Percentiles rank a stretch among this genome's conserved stretches.
Conservation (phyloP, 2,888 invertebrate species). For the Zelleria hepariella region DNA sequence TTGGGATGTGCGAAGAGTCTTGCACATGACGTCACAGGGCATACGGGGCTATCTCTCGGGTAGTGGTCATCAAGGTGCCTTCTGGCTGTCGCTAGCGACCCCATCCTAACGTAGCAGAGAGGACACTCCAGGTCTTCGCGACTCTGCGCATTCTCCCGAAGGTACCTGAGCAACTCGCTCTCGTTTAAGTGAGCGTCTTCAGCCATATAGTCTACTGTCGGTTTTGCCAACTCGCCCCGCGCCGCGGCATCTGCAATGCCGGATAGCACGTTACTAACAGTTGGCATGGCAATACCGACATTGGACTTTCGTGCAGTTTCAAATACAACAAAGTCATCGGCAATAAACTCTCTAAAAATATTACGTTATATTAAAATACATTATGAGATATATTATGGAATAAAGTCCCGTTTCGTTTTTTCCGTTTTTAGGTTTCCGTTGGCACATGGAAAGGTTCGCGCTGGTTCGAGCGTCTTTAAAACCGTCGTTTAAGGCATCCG, state of each 20-base stretch:
- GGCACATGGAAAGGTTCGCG: conserved; percentile 21
- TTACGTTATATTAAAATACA: conserved; percentile 23
- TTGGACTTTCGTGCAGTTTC: conserved; percentile 20
- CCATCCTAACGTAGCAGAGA: conserved; percentile 78
- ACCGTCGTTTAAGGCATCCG: conserved; percentile 1
- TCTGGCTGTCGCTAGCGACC: conserved; percentile 77
- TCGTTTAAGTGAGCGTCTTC: conserved; percentile 39
- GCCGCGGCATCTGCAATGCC: conserved; percentile 75
- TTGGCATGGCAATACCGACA: conserved; percentile 49
- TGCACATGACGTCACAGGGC: conserved; percentile 83
- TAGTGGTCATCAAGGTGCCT: conserved; percentile 86
- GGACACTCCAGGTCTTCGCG: conserved; percentile 73
- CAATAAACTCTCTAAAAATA: conserved; percentile 54
- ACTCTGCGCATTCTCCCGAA: conserved; percentile 20
- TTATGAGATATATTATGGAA: conserved; percentile 18
- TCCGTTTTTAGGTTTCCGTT: conserved; percentile 25
- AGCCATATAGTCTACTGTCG: conserved; percentile 32
- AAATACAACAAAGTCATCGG: conserved; percentile 19
- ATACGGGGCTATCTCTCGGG: conserved; percentile 86
- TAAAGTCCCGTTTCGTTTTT: conserved; percentile 19
- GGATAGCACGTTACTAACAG: conserved; percentile 47
- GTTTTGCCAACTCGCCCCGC: conserved; percentile 33
- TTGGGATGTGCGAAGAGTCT: conserved; percentile 86
- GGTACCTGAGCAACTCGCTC: conserved; percentile 31
- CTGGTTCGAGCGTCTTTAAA: background rate